Percentiles rank a stretch among this genome's conserved stretches.
phyloP scores from a whole-genome alignment of 2,797 vertebrate species.

The Chelidonichthys spinosus region DNA sequence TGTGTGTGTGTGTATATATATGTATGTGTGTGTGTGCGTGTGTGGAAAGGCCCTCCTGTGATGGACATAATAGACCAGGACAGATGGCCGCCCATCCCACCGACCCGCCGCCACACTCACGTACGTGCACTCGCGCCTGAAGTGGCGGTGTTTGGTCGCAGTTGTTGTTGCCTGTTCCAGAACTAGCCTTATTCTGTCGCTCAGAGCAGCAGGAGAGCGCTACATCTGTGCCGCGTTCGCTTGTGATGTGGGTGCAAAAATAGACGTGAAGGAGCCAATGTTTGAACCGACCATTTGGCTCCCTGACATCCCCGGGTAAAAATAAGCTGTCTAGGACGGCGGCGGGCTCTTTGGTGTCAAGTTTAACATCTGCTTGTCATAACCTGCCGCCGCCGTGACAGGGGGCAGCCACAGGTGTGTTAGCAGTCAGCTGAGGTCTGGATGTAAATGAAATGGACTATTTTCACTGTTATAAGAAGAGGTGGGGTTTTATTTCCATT shows the following conservation, averaged over 20 bases:
- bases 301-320: constrained; percentile 59
- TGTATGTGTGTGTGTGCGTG: constrained; percentile 31
- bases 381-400: constrained; percentile 20
- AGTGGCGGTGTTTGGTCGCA: constrained; percentile 57
- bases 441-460: constrained; percentile 2
- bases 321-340: constrained; percentile 49
- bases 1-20: constrained; percentile 7
- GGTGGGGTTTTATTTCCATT: not conserved
- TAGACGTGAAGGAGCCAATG: constrained; percentile 64
- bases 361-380: constrained; percentile 54
- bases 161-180: constrained; percentile 68
- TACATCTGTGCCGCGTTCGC: constrained; percentile 67
- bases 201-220: constrained; percentile 72
- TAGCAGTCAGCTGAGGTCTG: not conserved
- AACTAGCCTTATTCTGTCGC: constrained; percentile 80
- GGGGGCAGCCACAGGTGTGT: constrained; percentile 39
- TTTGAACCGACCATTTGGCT: constrained; percentile 72
- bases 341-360: constrained; percentile 41
- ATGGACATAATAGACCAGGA: constrained; percentile 72
- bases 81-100: constrained; percentile 72
- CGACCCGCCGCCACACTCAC: constrained; percentile 37
- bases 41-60: constrained; percentile 55
- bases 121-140: constrained; percentile 36
- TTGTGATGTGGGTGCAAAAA: constrained; percentile 71
- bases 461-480: not conserved